These are phyloP conservation scores for Therioaphis trifolii DNA, from an alignment of 2,888 invertebrate genomes.

Conservation along the genomic window DNA sequence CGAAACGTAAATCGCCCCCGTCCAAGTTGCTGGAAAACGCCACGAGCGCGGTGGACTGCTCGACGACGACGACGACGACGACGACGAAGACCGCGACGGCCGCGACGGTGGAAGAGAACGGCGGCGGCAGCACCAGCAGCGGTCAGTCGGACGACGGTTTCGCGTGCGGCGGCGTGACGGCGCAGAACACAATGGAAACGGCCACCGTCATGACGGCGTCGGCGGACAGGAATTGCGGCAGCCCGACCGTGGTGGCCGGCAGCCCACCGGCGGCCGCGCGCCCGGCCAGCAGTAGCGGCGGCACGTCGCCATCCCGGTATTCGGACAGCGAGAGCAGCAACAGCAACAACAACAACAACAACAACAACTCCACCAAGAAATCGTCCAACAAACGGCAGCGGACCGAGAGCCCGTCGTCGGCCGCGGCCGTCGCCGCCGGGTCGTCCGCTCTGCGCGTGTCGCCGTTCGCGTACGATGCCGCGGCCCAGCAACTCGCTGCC, in stretches of 20 bases:
- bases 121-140: conserved; percentile 60
- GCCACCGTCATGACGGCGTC: conserved; percentile 64
- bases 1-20: conserved; percentile 95
- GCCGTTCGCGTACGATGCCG: conserved; percentile 46
- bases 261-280: conserved; percentile 13
- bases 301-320: conserved; percentile 49
- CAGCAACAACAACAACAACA: conserved; percentile 32
- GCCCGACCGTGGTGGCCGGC: conserved; percentile 68
- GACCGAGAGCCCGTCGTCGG: conserved; percentile 54
- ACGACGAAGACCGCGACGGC: conserved; percentile 67
- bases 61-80: conserved; percentile 70
- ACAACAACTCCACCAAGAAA: conserved; percentile 4
- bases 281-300: conserved; percentile 46
- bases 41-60: conserved; percentile 44
- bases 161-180: conserved; percentile 68
- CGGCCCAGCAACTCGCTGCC: not conserved
- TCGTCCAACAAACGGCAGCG: conserved; percentile 43
- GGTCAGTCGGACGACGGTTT: conserved; percentile 67
- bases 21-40: conserved; percentile 88
- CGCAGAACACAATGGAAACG: conserved; percentile 66
- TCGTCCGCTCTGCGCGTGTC: conserved; percentile 16
- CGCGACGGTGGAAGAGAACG: conserved; percentile 59
- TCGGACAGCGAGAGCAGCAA: conserved; percentile 56
- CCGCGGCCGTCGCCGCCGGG: not conserved
- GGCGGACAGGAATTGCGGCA: conserved; percentile 66